Evolutionary conservation across 1,140 invertebrate species (phyloP).

Genomic region (Rhyzopertha dominica): DNA sequence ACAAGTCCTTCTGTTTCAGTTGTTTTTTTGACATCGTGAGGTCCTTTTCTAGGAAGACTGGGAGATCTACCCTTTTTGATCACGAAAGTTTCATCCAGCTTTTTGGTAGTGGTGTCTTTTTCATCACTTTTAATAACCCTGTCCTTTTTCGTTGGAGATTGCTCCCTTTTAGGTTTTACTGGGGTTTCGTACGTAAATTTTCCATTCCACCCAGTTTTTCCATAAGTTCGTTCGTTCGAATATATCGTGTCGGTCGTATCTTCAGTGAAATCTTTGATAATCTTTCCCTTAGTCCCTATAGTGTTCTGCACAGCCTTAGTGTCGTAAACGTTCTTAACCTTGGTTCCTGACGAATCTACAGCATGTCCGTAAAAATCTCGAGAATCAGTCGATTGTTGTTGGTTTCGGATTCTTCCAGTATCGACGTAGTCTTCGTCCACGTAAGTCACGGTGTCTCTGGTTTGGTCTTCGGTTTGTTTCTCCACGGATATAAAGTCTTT

Average conservation of each 20-base stretch:
- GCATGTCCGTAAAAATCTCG: constrained; percentile 37
- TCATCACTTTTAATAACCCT: no score
- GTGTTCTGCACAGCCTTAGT: constrained; percentile 37
- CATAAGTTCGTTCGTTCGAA: constrained; percentile 40
- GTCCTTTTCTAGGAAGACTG: background rate
- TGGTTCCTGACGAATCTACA: constrained; percentile 26
- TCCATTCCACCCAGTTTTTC: constrained; percentile 42
- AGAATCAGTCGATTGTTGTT: constrained; percentile 30
- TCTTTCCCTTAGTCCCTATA: constrained; percentile 34
- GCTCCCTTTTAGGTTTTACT: constrained; percentile 8
- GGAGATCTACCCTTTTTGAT: background rate
- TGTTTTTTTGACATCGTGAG: background rate
- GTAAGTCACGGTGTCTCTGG: constrained; percentile 2
- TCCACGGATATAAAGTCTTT: no score
- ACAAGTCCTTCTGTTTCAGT: no score
- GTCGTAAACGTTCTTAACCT: constrained; percentile 37
- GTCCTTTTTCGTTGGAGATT: background rate
- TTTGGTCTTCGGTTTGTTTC: constrained; percentile 4
- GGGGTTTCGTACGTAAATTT: constrained; percentile 35
- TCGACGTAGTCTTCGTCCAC: constrained; percentile 30
- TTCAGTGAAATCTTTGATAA: constrained; percentile 29
- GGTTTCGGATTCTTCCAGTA: constrained; percentile 22
- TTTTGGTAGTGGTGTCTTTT: no score
- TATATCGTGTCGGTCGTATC: constrained; percentile 36
- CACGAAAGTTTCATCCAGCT: no score